Conservation (phyloP, 2,797 vertebrate species). For the Acomys russatus region DNA sequence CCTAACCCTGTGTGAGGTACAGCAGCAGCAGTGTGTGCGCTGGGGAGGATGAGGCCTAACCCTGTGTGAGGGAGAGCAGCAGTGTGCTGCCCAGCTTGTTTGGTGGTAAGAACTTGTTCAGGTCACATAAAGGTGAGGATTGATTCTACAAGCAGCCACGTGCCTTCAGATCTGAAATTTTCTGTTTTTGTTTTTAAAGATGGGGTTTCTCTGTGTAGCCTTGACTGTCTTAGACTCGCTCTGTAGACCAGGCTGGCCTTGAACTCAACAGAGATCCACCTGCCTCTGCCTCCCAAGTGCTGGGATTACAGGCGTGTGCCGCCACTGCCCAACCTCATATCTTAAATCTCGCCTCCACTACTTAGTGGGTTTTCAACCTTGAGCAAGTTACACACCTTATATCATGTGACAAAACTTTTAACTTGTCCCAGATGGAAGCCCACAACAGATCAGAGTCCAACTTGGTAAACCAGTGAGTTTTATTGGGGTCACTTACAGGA, state of each 20-base stretch:
- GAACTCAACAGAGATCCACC: no score
- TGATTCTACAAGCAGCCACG: not conserved
- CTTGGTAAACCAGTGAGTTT: not conserved
- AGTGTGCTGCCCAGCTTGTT: conserved; percentile 1
- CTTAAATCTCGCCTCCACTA: not conserved
- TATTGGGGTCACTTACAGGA: not conserved
- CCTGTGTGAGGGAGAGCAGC: not conserved
- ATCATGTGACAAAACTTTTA: not conserved
- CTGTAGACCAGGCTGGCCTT: no score
- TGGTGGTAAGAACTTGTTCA: not conserved
- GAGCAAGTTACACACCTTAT: not conserved
- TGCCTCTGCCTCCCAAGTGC: no score
- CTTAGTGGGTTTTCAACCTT: not conserved
- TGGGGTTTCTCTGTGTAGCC: no score
- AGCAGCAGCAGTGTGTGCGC: not conserved
- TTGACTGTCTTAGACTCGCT: no score
- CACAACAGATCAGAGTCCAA: no score
- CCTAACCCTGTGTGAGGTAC: not conserved
- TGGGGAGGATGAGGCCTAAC: not conserved
- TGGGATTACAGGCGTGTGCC: no score
- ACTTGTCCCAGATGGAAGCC: no score
- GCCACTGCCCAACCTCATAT: no score
- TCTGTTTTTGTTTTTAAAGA: no score
- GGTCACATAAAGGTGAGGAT: not conserved
- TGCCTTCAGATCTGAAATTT: not conserved